Evolutionary conservation across 2,797 vertebrate species (phyloP), one percentile per base, ranked within the genome.

Genomic region (Tinamus major): DNA sequence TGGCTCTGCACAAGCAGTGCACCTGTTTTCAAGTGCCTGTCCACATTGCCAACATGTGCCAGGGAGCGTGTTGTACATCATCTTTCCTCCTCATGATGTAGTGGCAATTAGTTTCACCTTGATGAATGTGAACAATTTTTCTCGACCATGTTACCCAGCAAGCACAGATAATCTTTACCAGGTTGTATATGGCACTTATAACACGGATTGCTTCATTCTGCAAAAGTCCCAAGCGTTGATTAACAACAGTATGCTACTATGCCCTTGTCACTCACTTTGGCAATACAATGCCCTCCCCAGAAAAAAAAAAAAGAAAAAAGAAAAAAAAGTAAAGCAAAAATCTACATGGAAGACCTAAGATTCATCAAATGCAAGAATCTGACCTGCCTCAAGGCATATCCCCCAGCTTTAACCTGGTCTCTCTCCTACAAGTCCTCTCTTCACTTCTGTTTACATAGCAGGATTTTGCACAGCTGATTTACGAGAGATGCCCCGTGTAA

Each of bases 301-400:
- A 92, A 95, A 94, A 94, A 91, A 85, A 94, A 93, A 65, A 63
- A 89, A 96, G 93, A 86, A 95, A 95, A 82, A 95, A 95, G 92
- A 92, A 87, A 94, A 94, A 93, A 87, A 94, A 94, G 69, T 69
- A 91, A 96, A 94, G 91, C 86, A 96, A 95, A 86, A 96, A 95
- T 90, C 96, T 96, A 95, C 88, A 94, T 90, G 95, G 95, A 96
- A 97, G 95, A 96, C 94, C 93, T 96, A 95, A 95, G 94, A 91
- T 89, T 89, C 81, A 92, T 76, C 76, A 92, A 97, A 92, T 58
- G 86, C 62, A 94, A 35, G 81, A 90, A 92, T 65, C 37, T 89
- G 80, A 86, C 88, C 79, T 81, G 87, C 75, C 81, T 85, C 63
- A 35, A 84, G 81, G 82, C 76, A 61, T 68, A 81, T 78, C 17